Base-by-base conservation (phyloP, 1,140 invertebrate species). In the Helicoverpa armigera region DNA sequence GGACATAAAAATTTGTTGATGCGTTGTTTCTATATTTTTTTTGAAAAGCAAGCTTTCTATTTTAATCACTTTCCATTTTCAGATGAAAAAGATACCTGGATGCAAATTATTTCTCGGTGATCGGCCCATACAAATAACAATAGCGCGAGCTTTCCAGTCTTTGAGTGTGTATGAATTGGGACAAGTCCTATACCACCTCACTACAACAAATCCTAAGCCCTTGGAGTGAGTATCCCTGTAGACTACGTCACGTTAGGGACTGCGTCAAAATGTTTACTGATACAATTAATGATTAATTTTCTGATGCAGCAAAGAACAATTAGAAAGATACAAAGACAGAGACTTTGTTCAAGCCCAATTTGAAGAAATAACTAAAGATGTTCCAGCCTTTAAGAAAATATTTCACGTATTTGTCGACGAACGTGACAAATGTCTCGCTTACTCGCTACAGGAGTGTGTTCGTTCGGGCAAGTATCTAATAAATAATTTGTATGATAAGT, bases 331-430 rank as follows among this genome's bases (percentile, higher is more conserved):
- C 90, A 99, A 99, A 95, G 96, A 98, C 84, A 96, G 96, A 84
- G 98, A 99, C 93, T 96, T 99, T 77, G 91, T 99, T n/a, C 98
- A 99, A 89, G 96, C 98, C 89, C 96, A 99, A 87, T 96, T 99
- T 86, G 96, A 97, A 54, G 98, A 99, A 92, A 97, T 99, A 96
- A 97, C 97, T 9, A 97, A 96, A 70, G 97, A 99, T 89, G 99
- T 98, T 94, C 99, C 99, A 2, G 97, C 97, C 4, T 96, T 99
- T 29, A 97, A 97, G 76, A 96, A 95, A 80, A 94, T 95, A 83
- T 95, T 94, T 81, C 92, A 97, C 92, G 99, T 99, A 2, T 99
- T 99, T 95, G 97, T 99, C 5, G 96, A 97, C 81, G 99, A 99
- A 94, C 95, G 99, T 63, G 99, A 99, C 93, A 95, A 97, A 16